These are phyloP conservation scores for Anorthoa munda DNA, from an alignment of 2,888 invertebrate genomes.

Conservation along the genomic window DNA sequence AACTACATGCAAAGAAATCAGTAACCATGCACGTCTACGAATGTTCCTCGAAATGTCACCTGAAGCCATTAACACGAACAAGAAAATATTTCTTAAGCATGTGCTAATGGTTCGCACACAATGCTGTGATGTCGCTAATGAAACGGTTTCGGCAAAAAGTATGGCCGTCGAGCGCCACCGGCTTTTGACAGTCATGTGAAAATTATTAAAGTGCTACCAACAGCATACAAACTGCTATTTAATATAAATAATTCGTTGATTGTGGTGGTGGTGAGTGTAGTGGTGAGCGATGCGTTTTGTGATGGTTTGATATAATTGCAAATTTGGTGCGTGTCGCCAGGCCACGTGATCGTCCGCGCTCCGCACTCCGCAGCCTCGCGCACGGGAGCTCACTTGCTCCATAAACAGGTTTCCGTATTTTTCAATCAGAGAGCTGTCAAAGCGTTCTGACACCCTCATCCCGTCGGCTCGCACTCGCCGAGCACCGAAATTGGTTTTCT, in stretches of 20 bases:
- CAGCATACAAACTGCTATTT: constrained; percentile 59
- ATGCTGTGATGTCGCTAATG: constrained; percentile 80
- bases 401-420: constrained; percentile 92
- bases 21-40: constrained; percentile 20
- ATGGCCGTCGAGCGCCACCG: constrained; percentile 63
- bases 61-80: constrained; percentile 71
- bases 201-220: constrained; percentile 74
- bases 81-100: constrained; percentile 75
- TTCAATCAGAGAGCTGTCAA: constrained; percentile 92
- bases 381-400: constrained; percentile 86
- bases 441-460: constrained; percentile 92
- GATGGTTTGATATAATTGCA: constrained; percentile 54
- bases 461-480: constrained; percentile 91
- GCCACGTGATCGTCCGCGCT: constrained; percentile 57
- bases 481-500: constrained; percentile 91
- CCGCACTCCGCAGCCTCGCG: constrained; percentile 64
- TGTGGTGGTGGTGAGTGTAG: constrained; percentile 42
- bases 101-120: constrained; percentile 79
- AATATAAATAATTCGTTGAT: constrained; percentile 65
- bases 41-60: constrained; percentile 44
- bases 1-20: constrained; percentile 35
- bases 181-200: constrained; percentile 82
- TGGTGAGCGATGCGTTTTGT: constrained; percentile 12
- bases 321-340: constrained; percentile 53
- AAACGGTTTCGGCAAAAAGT: constrained; percentile 79